phyloP scores from a whole-genome alignment of 2,888 invertebrate genomes.

The Chymomyza caudatula region DNA sequence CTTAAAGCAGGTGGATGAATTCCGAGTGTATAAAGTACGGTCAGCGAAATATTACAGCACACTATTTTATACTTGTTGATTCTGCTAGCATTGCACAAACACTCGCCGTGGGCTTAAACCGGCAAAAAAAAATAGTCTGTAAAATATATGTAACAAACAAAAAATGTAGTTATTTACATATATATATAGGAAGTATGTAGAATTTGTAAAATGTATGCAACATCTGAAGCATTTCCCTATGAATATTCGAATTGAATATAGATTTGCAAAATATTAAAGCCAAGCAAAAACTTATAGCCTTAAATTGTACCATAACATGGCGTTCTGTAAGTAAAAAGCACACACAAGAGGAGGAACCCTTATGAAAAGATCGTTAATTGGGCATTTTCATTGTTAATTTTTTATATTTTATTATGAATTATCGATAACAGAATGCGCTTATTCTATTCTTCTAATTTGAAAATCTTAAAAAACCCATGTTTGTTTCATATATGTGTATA shows the following conservation, averaged over 20 bases:
- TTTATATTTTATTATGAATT: background rate
- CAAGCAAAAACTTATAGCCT: background rate
- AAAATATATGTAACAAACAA: background rate
- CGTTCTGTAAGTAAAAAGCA: too few species aligned
- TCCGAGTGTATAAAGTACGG: background rate
- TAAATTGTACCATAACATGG: background rate
- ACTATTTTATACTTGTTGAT: background rate
- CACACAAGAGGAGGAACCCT: too few species aligned
- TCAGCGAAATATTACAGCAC: background rate
- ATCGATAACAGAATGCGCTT: background rate
- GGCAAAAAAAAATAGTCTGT: too few species aligned
- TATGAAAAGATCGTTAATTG: background rate
- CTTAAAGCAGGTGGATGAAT: background rate
- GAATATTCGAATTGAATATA: conserved; percentile 35
- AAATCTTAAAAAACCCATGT: background rate
- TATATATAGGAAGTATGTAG: conserved; percentile 42
- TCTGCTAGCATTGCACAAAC: background rate
- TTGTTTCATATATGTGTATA: background rate
- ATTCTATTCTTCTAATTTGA: background rate
- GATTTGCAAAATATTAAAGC: background rate
- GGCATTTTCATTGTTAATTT: background rate
- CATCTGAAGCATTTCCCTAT: conserved; percentile 1
- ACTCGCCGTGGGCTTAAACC: conserved; percentile 9
- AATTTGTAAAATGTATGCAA: conserved; percentile 17
- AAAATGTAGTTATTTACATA: background rate